Conservation (phyloP, 2,888 invertebrate genomes). For the Timema podura region DNA sequence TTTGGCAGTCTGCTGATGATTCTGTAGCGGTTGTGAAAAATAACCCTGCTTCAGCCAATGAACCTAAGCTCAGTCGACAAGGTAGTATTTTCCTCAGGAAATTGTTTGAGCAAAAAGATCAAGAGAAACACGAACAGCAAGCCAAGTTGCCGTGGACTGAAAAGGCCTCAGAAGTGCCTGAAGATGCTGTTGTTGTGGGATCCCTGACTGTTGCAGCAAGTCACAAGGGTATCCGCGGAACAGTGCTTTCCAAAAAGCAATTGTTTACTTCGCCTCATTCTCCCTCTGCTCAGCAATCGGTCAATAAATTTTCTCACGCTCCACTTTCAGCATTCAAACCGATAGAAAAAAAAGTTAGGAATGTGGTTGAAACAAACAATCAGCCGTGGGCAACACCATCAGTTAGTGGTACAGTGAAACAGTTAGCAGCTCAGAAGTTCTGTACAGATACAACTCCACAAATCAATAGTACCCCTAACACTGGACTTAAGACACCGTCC, state of each 20-base stretch:
- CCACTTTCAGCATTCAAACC: constrained; percentile 73
- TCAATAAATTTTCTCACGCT: constrained; percentile 73
- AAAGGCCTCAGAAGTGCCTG: constrained; percentile 25
- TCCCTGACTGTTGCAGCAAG: constrained; percentile 42
- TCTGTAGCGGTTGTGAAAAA: constrained; percentile 39
- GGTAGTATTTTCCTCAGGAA: constrained; percentile 33
- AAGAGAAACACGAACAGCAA: constrained; percentile 40
- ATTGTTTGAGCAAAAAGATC: constrained; percentile 32
- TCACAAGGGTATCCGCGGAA: constrained; percentile 18
- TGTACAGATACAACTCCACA: constrained; percentile 20
- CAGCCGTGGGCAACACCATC: constrained; percentile 30
- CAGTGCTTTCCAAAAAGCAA: constrained; percentile 29
- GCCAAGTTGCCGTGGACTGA: constrained; percentile 32
- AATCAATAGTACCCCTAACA: not conserved
- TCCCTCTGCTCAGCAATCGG: constrained; percentile 39
- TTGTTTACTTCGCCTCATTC: constrained; percentile 30
- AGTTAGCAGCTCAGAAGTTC: constrained; percentile 44
- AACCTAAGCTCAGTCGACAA: constrained; percentile 37
- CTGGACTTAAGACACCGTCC: not conserved
- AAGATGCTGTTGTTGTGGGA: constrained; percentile 45
- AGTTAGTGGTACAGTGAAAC: constrained; percentile 35
- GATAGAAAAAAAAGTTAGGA: constrained; percentile 29
- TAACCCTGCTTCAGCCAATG: constrained; percentile 31
- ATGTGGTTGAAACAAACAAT: constrained; percentile 30
- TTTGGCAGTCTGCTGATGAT: constrained; percentile 61